Conservation (phyloP, 1,140 invertebrate genomes). For the Theocolax elegans region DNA sequence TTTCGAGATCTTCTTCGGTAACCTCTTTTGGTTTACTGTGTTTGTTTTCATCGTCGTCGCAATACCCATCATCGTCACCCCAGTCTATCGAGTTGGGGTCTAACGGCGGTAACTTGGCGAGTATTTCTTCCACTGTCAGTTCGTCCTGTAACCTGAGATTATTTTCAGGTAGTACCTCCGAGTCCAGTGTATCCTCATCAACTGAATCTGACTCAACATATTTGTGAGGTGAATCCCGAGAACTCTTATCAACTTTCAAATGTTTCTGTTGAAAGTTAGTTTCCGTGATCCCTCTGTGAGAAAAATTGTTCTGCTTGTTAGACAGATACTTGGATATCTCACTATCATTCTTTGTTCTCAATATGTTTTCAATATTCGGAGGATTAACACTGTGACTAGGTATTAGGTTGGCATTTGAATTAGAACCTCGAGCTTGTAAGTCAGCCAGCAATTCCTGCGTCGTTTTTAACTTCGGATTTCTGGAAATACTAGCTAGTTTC, state of each 20-base stretch:
- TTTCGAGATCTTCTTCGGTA: conserved; percentile 55
- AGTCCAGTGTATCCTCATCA: conserved; percentile 37
- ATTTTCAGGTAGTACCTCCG: conserved; percentile 35
- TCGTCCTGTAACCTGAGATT: conserved; percentile 44
- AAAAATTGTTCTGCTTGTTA: conserved; percentile 66
- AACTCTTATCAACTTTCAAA: conserved; percentile 36
- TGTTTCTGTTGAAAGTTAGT: conserved; percentile 26
- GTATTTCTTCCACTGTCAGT: conserved; percentile 69
- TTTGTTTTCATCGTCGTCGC: conserved; percentile 51
- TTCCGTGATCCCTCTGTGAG: conserved; percentile 34
- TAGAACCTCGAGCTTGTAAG: conserved; percentile 74
- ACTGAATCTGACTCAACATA: conserved; percentile 32
- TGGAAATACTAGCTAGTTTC: conserved; percentile 73
- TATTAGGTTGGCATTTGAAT: conserved; percentile 53
- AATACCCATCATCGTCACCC: conserved; percentile 58
- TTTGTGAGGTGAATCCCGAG: conserved; percentile 32
- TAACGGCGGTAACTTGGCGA: conserved; percentile 73
- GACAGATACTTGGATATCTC: conserved; percentile 71
- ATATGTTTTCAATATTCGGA: conserved; percentile 58
- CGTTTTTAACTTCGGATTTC: conserved; percentile 83
- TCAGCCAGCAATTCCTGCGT: conserved; percentile 85
- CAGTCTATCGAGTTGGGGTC: conserved; percentile 70
- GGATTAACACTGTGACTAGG: conserved; percentile 62
- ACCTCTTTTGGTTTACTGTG: conserved; percentile 47
- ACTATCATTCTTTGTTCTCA: conserved; percentile 58